Evolutionary conservation across 2,888 invertebrate species (phyloP).

Genomic region (Xylota segnis): DNA sequence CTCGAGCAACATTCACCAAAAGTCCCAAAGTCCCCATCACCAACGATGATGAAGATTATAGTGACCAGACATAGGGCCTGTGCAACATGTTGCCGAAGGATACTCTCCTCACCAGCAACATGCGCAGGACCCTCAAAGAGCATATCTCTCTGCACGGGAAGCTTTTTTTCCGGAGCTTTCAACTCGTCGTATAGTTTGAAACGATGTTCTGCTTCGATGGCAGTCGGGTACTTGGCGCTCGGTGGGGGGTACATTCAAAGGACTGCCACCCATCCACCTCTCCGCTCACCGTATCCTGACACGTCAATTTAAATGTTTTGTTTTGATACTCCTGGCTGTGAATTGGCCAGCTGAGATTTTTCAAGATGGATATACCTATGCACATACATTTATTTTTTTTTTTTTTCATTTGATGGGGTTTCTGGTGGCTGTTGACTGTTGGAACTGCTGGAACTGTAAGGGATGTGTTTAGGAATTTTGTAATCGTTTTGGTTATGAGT

Average conservation of each 20-base stretch:
- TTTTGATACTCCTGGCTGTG: conserved; percentile 64
- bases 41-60: conserved; percentile 45
- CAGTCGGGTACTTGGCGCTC: conserved; percentile 43
- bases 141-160: background rate
- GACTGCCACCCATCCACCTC: conserved; percentile 16
- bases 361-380: conserved; percentile 23
- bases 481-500: conserved; percentile 68
- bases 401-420: conserved; percentile 31
- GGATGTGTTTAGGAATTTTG: conserved; percentile 60
- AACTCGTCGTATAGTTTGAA: background rate
- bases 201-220: background rate
- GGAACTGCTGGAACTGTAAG: conserved; percentile 11
- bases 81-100: conserved; percentile 53
- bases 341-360: conserved; percentile 74
- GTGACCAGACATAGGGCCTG: conserved; percentile 23
- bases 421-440: conserved; percentile 15
- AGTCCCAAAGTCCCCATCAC: conserved; percentile 28
- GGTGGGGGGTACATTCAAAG: conserved; percentile 6
- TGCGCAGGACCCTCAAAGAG: conserved; percentile 25
- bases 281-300: background rate
- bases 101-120: conserved; percentile 33
- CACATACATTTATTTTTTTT: conserved; percentile 13
- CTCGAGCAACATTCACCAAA: conserved; percentile 50
- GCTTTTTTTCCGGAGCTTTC: conserved; percentile 28
- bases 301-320: conserved; percentile 65